Base-by-base conservation (phyloP, 2,113 vertebrate genomes). In the Callipepla californica region DNA sequence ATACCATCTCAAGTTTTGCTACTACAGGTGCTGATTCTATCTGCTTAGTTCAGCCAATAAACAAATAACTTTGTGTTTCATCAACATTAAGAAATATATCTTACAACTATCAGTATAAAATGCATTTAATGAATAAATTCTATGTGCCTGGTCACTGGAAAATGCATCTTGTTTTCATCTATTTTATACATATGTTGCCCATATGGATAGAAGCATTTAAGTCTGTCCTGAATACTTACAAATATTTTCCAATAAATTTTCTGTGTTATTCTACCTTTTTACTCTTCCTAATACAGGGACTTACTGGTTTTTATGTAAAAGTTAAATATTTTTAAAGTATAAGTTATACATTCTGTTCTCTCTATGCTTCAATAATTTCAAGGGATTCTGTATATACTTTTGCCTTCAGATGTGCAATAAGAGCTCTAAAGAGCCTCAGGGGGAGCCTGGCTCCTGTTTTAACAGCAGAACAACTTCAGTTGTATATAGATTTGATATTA, bases 161-260 rank as follows among this genome's bases (percentile, higher is more conserved):
- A 91, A 16, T 72, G 22, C 7, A 18, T 85, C 48, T 18, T 74
- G 40, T 44, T 77, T 92, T 87, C 66, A 74, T 32, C 12, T 88
- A 53, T 45, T 7, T 5, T 59, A 47, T 42, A 78, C 61, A 80
- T 90, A 57, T 89, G 90, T 87, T 94, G 34, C 50, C 67, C 87
- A 83, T 81, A 90, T 83, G 87, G 45, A 21, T 88, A 57, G 23
- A 76, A 68, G 26, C 47, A 92, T 47, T 79, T 80, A 74, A 91
- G 50, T 26, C 53, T 63, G 50, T 76, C 82, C 75, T 78, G 65
- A 86, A 50, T 44, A 89, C 23, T 87, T 87, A 66, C 2, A 91
- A 92, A 42, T 44, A 90, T 67, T 91, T 95, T 83, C 84, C 75
- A 82, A 67, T 66, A 77, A 93, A 73, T 51, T 65, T 9, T 63